Percentiles rank a stretch among this genome's conserved stretches.
phyloP scores from a whole-genome alignment of 2,888 invertebrate genomes.

The Zhuqinia jingwanae region DNA sequence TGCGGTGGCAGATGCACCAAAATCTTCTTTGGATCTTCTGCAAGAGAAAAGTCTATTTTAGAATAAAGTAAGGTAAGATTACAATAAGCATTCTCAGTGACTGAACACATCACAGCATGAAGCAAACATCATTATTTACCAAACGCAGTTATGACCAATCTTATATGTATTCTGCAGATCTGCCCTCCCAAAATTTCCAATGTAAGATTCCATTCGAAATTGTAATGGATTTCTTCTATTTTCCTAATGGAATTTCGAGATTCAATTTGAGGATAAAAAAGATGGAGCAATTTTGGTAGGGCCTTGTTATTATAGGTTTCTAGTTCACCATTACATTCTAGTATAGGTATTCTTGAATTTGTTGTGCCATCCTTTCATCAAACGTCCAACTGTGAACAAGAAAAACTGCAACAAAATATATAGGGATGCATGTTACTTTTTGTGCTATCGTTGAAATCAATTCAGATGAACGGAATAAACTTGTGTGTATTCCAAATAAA shows the following conservation, averaged over 20 bases:
- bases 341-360: not conserved
- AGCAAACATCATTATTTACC: not conserved
- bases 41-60: not conserved
- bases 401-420: too few relatives aligned
- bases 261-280: slow-evolving; percentile 36
- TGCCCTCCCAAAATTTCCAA: not conserved
- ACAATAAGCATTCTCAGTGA: not conserved
- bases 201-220: slow-evolving; percentile 12
- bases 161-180: not conserved
- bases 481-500: not conserved
- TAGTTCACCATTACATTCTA: too few relatives aligned
- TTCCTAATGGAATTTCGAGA: slow-evolving; percentile 47
- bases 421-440: not conserved
- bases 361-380: not conserved
- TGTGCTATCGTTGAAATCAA: too few relatives aligned
- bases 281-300: not conserved
- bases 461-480: not conserved
- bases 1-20: too few relatives aligned
- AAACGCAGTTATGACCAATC: too few relatives aligned
- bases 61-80: not conserved
- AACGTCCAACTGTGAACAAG: too few relatives aligned
- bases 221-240: slow-evolving; percentile 40
- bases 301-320: too few relatives aligned
- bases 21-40: not conserved
- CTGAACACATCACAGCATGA: not conserved